Conservation (phyloP, 2,797 vertebrate species). For the Ceryle rudis region DNA sequence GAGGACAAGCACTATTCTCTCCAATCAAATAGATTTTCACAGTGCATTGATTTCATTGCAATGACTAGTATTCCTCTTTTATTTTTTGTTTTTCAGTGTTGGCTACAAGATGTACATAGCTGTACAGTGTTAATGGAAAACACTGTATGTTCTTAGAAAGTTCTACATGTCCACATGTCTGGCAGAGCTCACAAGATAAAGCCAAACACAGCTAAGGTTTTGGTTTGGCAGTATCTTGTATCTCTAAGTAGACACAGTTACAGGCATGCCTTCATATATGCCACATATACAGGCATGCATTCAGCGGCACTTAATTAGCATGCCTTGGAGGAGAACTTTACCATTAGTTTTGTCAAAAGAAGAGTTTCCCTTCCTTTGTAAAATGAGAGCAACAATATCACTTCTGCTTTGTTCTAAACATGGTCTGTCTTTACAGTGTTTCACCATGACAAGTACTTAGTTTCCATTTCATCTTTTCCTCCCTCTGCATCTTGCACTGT, state of each 20-base stretch:
- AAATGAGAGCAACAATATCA: not conserved
- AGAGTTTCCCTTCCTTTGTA: not conserved
- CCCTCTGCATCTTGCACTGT: slow-evolving; percentile 28
- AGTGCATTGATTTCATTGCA: not conserved
- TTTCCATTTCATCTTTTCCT: slow-evolving; percentile 23
- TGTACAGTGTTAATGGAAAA: not conserved
- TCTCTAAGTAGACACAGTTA: not conserved
- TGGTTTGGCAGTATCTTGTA: not conserved
- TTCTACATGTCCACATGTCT: not conserved
- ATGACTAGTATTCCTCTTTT: not conserved
- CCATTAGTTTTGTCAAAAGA: not conserved
- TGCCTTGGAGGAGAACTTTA: not conserved
- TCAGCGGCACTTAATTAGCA: not conserved
- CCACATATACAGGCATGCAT: too few species aligned
- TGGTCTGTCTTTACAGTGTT: not conserved
- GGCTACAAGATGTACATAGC: not conserved
- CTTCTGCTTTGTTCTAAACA: not conserved
- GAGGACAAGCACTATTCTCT: not conserved
- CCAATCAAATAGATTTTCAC: not conserved
- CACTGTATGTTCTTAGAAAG: too few species aligned
- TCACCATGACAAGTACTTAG: not conserved
- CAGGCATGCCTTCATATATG: accelerated
- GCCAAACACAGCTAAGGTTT: not conserved
- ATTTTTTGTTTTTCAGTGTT: not conserved
- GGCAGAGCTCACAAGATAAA: not conserved